Percentiles rank a stretch among this genome's conserved stretches.
phyloP scores from a whole-genome alignment of 2,888 invertebrate species.

The Andrena praecox region DNA sequence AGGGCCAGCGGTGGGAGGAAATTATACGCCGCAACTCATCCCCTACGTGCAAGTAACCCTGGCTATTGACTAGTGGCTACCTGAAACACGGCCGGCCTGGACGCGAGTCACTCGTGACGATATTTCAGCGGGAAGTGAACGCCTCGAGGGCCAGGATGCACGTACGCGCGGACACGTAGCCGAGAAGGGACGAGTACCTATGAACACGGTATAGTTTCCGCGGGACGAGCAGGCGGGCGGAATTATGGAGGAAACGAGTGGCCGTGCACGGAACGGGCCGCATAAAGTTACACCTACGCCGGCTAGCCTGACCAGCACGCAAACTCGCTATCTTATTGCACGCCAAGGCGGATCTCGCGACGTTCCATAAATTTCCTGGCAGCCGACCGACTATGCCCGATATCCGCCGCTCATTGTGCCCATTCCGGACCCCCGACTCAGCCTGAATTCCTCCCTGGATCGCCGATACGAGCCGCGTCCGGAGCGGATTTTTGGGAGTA shows the following conservation, averaged over 20 bases:
- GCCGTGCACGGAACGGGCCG: slow-evolving; percentile 34
- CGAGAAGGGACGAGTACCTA: background rate
- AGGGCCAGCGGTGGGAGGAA: background rate
- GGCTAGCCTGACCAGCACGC: slow-evolving; percentile 54
- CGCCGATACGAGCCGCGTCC: background rate
- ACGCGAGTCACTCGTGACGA: slow-evolving; percentile 38
- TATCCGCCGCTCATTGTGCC: slow-evolving; percentile 48
- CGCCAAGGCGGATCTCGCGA: slow-evolving; percentile 47
- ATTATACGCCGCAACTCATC: slow-evolving; percentile 31
- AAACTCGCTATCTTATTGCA: slow-evolving; percentile 64
- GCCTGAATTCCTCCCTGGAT: slow-evolving; percentile 11
- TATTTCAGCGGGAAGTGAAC: slow-evolving; percentile 41
- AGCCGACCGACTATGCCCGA: slow-evolving; percentile 41
- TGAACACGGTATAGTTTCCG: slow-evolving; percentile 28
- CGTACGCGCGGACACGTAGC: background rate
- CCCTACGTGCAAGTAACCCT: background rate
- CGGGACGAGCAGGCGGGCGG: slow-evolving; percentile 17
- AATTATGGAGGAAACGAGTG: slow-evolving; percentile 54
- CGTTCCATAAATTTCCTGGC: slow-evolving; percentile 58
- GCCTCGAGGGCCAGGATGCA: slow-evolving; percentile 25
- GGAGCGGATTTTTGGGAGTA: background rate
- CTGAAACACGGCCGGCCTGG: slow-evolving; percentile 34
- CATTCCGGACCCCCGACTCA: slow-evolving; percentile 13
- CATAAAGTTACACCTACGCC: slow-evolving; percentile 63
- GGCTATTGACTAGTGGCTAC: slow-evolving; percentile 34